Evolutionary conservation across 2,797 vertebrate genomes (phyloP), one percentile per base, ranked within the genome.

Genomic region (Huso huso): DNA sequence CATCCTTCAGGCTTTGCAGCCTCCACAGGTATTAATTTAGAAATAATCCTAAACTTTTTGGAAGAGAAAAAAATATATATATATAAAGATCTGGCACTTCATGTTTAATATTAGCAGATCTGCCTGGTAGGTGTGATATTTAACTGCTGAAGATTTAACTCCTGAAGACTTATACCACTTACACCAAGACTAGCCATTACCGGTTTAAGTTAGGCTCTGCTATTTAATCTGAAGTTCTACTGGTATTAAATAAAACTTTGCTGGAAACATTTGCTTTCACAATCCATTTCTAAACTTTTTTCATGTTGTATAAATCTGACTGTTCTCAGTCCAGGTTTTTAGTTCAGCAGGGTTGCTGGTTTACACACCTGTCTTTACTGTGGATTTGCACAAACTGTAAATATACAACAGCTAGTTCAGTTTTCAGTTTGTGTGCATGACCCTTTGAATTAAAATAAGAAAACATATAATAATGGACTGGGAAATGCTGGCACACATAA

Each of bases 1-100:
- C 93, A 93, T 97, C 95, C 94, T 95, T 98, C 94, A 98, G 93
- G 94, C 94, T 95, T 95, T 95, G 89, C 92, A 92, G 91, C 91
- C 89, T 95, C 93, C 94, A 94, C 94, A 97, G 94, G 95, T 96
- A 98, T 97, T 98, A 98, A 92, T 93, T 94, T 83, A 91, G 86
- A 93, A 95, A 93, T 97, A 95, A 99, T 97, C 94, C 94, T 93
- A 92, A 95, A 92, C 92, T 93, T 91, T 93, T 93, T 78, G 77
- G 82, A 82, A 85, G 81, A 90, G 84, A 92, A 87, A 89, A 89
- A 87, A 93, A 37, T 37, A 37, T 37, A 37, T 37, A 93, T 93
- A 92, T 93, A 94, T 90, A 92, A 93, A 94, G 93, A 96, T 96
- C 93, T 95, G 91, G 92, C 89, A 92, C 93, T 91, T 90, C 90